These are phyloP conservation scores for Capreolus pygargus DNA, from an alignment of 2,113 vertebrate genomes.

Conservation along the genomic window DNA sequence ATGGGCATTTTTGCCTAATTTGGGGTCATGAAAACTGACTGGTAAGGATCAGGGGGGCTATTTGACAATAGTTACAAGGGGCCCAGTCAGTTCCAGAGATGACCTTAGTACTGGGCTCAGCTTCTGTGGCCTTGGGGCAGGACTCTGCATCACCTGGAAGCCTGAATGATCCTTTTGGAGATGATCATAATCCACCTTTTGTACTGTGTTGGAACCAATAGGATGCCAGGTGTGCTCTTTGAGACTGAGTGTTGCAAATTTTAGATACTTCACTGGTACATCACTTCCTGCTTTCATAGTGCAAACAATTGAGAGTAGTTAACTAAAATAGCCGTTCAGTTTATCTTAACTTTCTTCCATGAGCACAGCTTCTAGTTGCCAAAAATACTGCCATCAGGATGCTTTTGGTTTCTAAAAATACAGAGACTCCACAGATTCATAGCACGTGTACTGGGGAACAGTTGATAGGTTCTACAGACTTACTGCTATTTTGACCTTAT, in stretches of 20 bases:
- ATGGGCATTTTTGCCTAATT: not conserved
- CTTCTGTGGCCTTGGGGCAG: not conserved
- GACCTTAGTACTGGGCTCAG: not conserved
- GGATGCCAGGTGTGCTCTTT: not conserved
- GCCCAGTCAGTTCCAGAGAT: not conserved
- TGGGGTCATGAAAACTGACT: not conserved
- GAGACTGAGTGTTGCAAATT: not conserved
- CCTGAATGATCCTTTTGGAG: not conserved
- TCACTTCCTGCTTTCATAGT: not conserved
- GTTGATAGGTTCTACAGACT: not conserved
- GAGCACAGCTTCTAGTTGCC: not conserved
- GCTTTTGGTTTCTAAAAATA: conserved; percentile 3
- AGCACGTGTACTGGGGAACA: not conserved
- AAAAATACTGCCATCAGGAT: not conserved
- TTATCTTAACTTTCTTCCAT: not conserved
- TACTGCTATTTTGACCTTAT: not conserved
- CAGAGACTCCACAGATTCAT: not conserved
- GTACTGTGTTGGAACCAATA: not conserved
- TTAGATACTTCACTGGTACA: not conserved
- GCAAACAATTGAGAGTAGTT: not conserved
- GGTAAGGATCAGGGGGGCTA: not conserved
- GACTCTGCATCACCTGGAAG: not conserved
- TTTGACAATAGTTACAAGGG: not conserved
- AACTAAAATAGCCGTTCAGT: not conserved
- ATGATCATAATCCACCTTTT: not conserved